Percentiles rank a stretch among this genome's conserved stretches.
These are phyloP conservation scores for Ispidina picta DNA, from an alignment of 2,797 vertebrate genomes.

Conservation along the genomic window DNA sequence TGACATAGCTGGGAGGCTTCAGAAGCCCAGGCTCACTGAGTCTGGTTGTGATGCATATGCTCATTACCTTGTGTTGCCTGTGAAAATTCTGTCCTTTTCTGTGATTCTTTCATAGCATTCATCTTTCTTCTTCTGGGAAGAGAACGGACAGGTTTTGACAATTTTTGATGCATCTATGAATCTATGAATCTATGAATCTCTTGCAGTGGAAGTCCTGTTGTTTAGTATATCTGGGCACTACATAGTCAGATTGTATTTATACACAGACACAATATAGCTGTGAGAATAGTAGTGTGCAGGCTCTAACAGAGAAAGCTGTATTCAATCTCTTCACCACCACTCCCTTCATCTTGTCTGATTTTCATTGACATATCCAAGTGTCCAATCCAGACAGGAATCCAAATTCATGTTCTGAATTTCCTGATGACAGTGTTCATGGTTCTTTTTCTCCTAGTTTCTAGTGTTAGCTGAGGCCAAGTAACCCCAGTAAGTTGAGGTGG, in stretches of 20 bases:
- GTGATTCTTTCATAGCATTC: neutral
- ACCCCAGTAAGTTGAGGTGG: neutral
- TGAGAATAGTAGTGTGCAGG: neutral
- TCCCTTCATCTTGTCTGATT: neutral
- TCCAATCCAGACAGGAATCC: neutral
- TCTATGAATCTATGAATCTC: neutral
- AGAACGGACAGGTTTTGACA: neutral
- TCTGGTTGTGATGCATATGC: neutral
- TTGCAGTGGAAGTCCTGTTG: neutral
- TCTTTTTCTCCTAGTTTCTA: neutral
- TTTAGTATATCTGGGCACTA: neutral
- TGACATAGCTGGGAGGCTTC: neutral
- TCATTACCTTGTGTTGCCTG: neutral
- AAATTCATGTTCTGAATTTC: neutral
- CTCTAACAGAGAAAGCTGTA: neutral
- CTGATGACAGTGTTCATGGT: neutral
- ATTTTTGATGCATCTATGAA: neutral
- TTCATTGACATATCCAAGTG: neutral
- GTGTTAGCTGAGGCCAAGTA: neutral
- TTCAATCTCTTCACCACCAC: neutral
- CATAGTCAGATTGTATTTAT: neutral
- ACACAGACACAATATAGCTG: neutral
- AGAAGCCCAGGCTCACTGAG: accelerated
- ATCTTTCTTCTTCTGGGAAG: neutral
- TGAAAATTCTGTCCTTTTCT: neutral